These are phyloP conservation scores for Ciconia maguari DNA, from an alignment of 2,113 vertebrate species.

Conservation along the genomic window DNA sequence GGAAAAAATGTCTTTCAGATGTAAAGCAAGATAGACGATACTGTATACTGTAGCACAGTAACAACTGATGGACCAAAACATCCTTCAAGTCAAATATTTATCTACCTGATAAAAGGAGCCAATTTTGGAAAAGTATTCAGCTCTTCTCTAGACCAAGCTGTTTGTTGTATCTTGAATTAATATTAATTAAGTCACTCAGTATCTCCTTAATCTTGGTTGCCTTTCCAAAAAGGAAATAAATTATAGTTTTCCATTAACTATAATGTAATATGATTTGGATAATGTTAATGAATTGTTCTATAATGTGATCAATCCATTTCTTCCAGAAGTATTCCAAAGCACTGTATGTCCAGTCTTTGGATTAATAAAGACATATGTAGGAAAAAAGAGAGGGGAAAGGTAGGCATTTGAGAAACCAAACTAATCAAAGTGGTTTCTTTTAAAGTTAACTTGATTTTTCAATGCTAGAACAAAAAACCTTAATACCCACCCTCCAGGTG, in stretches of 20 bases:
- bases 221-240: neutral
- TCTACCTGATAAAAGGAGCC: neutral
- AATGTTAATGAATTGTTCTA: neutral
- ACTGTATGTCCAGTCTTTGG: neutral
- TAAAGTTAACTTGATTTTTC: neutral
- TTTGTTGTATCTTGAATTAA: neutral
- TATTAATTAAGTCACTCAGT: neutral
- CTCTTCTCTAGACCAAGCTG: neutral
- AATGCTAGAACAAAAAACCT: neutral
- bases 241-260: neutral
- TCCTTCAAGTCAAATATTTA: neutral
- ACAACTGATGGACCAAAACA: neutral
- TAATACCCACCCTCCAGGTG: neutral
- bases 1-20: neutral
- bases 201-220: neutral
- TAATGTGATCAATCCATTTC: neutral
- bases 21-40: neutral
- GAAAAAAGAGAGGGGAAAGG: accelerated
- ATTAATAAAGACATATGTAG: neutral
- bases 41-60: neutral
- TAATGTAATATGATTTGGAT: neutral
- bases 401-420: neutral
- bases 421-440: accelerated
- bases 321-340: neutral
- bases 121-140: neutral